Conservation (phyloP, 2,797 vertebrate genomes). For the Oophaga sylvatica region DNA sequence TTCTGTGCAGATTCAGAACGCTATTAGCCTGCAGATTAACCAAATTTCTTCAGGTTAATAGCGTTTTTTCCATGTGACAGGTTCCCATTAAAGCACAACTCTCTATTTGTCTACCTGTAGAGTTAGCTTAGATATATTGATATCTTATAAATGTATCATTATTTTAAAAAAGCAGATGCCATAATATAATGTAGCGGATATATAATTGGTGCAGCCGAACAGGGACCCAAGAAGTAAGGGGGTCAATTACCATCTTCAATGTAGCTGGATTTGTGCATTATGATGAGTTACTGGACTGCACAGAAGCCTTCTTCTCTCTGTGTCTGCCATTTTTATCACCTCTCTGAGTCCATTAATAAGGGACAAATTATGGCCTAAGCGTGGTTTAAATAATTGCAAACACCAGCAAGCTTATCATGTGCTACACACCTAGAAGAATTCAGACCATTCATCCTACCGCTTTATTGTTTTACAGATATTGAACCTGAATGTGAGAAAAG, state of each 20-base stretch:
- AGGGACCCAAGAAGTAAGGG: no score
- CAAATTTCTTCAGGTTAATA: no score
- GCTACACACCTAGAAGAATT: background rate
- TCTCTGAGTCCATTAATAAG: background rate
- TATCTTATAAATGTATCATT: background rate
- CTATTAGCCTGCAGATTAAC: no score
- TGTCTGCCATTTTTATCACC: no score
- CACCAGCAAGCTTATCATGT: background rate
- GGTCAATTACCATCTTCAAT: no score
- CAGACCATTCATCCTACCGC: background rate
- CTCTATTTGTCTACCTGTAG: background rate
- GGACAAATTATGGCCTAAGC: background rate
- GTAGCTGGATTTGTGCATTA: no score
- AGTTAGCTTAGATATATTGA: background rate
- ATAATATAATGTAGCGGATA: background rate
- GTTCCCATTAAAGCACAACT: background rate
- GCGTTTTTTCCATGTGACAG: no score
- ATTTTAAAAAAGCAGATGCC: no score
- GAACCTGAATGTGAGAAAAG: slow-evolving; percentile 95
- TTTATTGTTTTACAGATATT: slow-evolving; percentile 75
- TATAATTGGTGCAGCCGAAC: background rate
- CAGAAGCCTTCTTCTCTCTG: no score
- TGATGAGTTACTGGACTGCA: no score
- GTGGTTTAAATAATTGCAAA: background rate
- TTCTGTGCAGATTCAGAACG: no score